phyloP scores from a whole-genome alignment of 2,113 vertebrate species.

The Podarcis muralis region DNA sequence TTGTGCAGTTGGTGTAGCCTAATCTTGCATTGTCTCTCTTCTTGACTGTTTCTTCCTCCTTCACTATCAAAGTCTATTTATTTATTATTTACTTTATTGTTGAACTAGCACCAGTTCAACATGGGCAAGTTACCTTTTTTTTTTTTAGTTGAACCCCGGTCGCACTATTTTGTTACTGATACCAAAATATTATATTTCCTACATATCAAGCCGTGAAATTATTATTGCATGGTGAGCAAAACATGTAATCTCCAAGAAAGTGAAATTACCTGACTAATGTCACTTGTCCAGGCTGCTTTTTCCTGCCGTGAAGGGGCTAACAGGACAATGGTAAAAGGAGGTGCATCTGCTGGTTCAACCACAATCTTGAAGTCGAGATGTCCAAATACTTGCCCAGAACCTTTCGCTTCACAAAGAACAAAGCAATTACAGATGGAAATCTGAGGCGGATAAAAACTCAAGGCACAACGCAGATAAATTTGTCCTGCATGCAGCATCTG shows the following conservation, averaged over 20 bases:
- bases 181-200: background rate
- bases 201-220: fast-evolving
- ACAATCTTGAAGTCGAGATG: constrained; percentile 97
- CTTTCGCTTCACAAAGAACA: constrained; percentile 80
- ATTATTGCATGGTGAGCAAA: background rate
- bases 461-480: background rate
- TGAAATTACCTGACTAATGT: constrained; percentile 94
- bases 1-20: background rate
- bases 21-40: background rate
- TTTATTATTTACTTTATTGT: too few species aligned
- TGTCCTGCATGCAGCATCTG: background rate
- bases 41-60: background rate
- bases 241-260: background rate
- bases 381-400: constrained; percentile 90
- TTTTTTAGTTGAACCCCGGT: background rate
- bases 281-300: constrained; percentile 98
- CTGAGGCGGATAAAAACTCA: background rate
- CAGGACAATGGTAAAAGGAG: constrained; percentile 92
- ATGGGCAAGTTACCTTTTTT: background rate
- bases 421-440: constrained; percentile 10
- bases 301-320: constrained; percentile 93
- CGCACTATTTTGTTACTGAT: background rate
- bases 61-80: background rate
- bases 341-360: constrained; percentile 86
- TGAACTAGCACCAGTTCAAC: background rate